A percentile compares a stretch with the other conserved stretches of the same genome.
phyloP scores from a whole-genome alignment of 2,797 vertebrate species.

The Eulemur coronatus region DNA sequence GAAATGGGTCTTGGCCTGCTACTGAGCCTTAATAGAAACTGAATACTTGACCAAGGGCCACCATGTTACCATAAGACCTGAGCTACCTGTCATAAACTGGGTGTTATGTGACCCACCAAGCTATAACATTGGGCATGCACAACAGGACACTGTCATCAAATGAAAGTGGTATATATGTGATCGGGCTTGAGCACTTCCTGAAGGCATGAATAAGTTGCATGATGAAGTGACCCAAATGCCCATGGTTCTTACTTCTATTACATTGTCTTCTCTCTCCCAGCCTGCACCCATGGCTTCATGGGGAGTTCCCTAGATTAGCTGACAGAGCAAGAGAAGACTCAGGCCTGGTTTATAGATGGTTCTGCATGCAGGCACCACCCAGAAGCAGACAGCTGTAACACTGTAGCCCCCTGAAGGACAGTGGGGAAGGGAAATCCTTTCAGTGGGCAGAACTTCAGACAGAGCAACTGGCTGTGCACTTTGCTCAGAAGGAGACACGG shows the following conservation, averaged over 20 bases:
- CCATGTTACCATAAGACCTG: background rate
- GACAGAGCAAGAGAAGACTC: background rate
- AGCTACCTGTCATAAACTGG: background rate
- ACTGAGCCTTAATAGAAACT: background rate
- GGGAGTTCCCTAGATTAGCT: background rate
- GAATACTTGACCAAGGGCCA: background rate
- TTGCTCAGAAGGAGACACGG: background rate
- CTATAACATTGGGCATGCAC: background rate
- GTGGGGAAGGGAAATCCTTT: background rate
- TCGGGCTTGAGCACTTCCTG: background rate
- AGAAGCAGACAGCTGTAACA: background rate
- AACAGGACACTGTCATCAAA: background rate
- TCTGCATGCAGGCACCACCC: background rate
- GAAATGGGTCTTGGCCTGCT: background rate
- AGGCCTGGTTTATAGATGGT: background rate
- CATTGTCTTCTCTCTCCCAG: background rate
- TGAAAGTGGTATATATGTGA: background rate
- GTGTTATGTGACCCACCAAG: background rate
- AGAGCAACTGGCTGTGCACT: background rate
- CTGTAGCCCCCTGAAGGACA: background rate
- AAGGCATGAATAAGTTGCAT: background rate
- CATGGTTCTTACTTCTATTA: background rate
- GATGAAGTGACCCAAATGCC: background rate
- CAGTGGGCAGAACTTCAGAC: background rate
- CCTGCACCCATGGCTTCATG: background rate